Evolutionary conservation across 2,888 invertebrate genomes (phyloP), one percentile per base, ranked within the genome.

Genomic region (Minunthozetes semirufus): DNA sequence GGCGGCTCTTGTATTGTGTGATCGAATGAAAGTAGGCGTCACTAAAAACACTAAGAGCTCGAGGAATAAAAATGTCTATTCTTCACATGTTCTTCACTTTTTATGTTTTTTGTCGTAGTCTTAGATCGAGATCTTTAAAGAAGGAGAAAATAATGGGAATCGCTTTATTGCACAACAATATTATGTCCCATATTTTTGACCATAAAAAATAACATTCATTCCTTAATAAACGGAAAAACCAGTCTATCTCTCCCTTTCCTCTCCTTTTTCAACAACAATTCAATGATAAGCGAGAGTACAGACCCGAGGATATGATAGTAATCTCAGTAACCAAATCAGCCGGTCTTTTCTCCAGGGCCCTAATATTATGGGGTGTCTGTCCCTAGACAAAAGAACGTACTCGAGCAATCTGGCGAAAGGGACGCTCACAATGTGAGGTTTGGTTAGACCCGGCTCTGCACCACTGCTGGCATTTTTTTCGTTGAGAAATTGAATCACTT

Each of bases 91-190:
- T 38, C 22, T 70, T 25, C 70, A 48, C 70, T 48, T 27, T 48
- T 17, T 19, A 8, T 38, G 8, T 42, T 17, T 50, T 50, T 11
- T 6, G 50, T 6, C n/a, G 2, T 9, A 38, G 42, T 22, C 42
- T 66, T 63, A 63, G 66, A 66, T 38, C 8, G 66, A 1, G 38
- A 66, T 66, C 42, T 66, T 29, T 33, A 56, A 15, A 33, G 33
- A 63, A 27, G 17, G 63, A 17, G 22, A 27, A 33, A 27, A 33
- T 25, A n/a, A 70, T 46, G 17, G 48, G 2, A 25, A 70, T 25
- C 27, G 25, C 46, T 70, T 70, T 70, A 70, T 70, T 70, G 70
- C 70, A 48, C 70, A 70, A 70, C 46, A 70, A 56, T 22, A 48
- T 38, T 38, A 48, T 46, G 46, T 70, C 19, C 22, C 46, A 70